Base-by-base conservation (phyloP, 2,113 vertebrate genomes). In the Saguinus imperator region DNA sequence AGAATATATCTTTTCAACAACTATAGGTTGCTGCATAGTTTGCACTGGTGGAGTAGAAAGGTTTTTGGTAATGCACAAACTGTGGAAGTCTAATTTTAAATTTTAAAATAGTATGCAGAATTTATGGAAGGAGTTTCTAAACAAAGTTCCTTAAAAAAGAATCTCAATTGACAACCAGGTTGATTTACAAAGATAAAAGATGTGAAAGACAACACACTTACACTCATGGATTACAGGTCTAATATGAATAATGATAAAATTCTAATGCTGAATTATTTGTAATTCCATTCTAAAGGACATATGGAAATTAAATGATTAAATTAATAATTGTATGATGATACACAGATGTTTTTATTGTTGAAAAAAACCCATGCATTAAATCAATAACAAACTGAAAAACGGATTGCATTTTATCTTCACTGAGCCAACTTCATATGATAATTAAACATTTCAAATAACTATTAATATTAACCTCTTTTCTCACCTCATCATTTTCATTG, bases 401-500 rank as follows among this genome's bases (percentile, higher is more conserved):
- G 35, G 7, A 72, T 45, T 91, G 14, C 37, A 64, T 86, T 96
- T 88, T 90, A 81, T 12, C 85, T 45, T 85, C 18, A 91, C 21
- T 70, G 32, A 86, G 4, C 1, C 58, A 95, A 87, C 3, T 86
- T 83, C 73, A 88, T 55, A 83, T 57, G 1, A 88, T 93, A 95
- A 81, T 32, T 37, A 87, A 97, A 94, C 32, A 95, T 89, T 89
- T 94, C 48, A 76, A 95, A 66, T 81, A 85, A 80, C 48, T 95
- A 11, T 11, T 93, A 86, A 94, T 57, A 95, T 91, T 82, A 95
- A 35, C 52, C 80, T 89, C 48, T 94, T 95, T 95, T 95, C 98
- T 98, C 50, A 99, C 99, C 99, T 99, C 99, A 94, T 99, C 99
- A 3, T 99, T 98, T 98, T 99, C 99, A 90, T 99, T 99, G 90